These are phyloP conservation scores for Phaedon cochleariae DNA, from an alignment of 2,888 invertebrate genomes.

Conservation along the genomic window DNA sequence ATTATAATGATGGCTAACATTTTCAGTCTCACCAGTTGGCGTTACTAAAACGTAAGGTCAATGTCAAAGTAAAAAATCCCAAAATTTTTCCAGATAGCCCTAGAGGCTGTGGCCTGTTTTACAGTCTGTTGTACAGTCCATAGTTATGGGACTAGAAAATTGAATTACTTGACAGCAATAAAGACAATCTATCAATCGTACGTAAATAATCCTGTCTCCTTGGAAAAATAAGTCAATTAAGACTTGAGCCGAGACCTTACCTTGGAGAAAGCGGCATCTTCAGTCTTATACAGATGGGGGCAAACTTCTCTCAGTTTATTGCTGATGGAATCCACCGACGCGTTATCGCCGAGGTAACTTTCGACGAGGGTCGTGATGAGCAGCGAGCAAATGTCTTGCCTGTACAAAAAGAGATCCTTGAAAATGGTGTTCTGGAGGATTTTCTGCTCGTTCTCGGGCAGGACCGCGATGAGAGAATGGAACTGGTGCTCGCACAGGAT, in stretches of 20 bases:
- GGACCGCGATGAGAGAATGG: slow-evolving; percentile 76
- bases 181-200: too few species aligned
- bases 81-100: too few species aligned
- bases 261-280: slow-evolving; percentile 96
- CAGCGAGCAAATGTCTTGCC: slow-evolving; percentile 77
- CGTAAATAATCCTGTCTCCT: too few species aligned
- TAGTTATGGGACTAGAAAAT: too few species aligned
- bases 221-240: too few species aligned
- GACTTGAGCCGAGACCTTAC: slow-evolving; percentile 62
- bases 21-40: too few species aligned
- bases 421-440: slow-evolving; percentile 71
- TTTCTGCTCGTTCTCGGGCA: slow-evolving; percentile 73
- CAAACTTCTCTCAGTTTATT: slow-evolving; percentile 87
- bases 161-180: too few species aligned
- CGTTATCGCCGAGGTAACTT: slow-evolving; percentile 93
- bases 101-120: too few species aligned
- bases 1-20: too few species aligned
- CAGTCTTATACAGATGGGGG: slow-evolving; percentile 91
- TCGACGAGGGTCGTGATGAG: slow-evolving; percentile 88
- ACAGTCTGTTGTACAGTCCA: too few species aligned
- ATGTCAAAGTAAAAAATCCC: too few species aligned
- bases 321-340: slow-evolving; percentile 92
- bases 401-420: slow-evolving; percentile 80
- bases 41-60: too few species aligned
- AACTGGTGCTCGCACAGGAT: slow-evolving; percentile 93